These are phyloP conservation scores for Hydraecia micacea DNA, from an alignment of 2,888 invertebrate genomes.

Conservation along the genomic window DNA sequence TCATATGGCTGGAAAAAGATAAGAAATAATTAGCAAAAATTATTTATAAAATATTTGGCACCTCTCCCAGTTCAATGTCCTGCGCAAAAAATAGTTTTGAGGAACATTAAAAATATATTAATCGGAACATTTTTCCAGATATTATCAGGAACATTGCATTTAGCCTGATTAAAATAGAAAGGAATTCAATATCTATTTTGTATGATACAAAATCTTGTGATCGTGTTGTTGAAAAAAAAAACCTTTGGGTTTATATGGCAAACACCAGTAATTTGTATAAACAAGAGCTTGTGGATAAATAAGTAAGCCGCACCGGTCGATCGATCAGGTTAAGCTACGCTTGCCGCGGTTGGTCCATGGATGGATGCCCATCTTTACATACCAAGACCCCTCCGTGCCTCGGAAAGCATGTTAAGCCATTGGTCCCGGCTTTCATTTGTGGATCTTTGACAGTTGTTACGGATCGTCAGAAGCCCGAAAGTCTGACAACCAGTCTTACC, in stretches of 20 bases:
- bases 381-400: background rate
- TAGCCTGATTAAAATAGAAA: background rate
- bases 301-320: background rate
- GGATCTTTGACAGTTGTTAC: background rate
- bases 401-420: too few relatives aligned
- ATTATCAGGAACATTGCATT: background rate
- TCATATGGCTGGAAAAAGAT: conserved; percentile 80
- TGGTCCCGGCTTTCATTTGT: background rate
- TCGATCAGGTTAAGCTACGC: background rate
- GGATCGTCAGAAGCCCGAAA: background rate
- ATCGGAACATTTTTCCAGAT: background rate
- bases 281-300: background rate
- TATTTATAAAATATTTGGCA: conserved; percentile 25
- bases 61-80: conserved; percentile 11
- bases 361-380: background rate
- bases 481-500: too few relatives aligned
- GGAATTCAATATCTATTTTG: background rate
- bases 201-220: background rate
- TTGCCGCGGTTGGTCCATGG: background rate
- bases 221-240: too few relatives aligned
- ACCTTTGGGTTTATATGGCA: too few relatives aligned
- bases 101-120: conserved; percentile 1
- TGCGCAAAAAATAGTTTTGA: background rate
- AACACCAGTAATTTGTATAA: background rate
- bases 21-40: conserved; percentile 6